phyloP scores from a whole-genome alignment of 1,140 invertebrate species.

The Ips nitidus region DNA sequence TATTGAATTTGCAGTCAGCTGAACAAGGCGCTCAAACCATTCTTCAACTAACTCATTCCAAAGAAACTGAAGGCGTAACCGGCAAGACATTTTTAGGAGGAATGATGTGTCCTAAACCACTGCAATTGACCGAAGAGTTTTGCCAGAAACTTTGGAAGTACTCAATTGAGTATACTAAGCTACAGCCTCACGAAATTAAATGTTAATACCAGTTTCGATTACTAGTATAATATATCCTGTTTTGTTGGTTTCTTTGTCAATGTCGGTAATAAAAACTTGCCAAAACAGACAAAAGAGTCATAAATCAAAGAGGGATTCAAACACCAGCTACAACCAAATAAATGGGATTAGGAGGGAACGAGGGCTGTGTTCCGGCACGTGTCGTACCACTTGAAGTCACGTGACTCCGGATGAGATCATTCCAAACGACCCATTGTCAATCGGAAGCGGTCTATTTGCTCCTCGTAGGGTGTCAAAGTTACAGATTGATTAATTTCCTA shows the following conservation, averaged over 20 bases:
- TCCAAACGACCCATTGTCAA: slow-evolving; percentile 10
- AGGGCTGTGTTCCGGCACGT: slow-evolving; percentile 14
- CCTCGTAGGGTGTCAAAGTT: slow-evolving; percentile 2
- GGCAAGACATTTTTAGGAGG: slow-evolving; percentile 34
- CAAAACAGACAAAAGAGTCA: slow-evolving; percentile 17
- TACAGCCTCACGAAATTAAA: slow-evolving; percentile 18
- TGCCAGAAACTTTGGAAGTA: slow-evolving; percentile 27
- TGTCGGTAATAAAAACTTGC: neutral
- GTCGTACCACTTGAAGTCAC: slow-evolving; percentile 20
- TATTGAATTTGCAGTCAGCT: slow-evolving; percentile 18
- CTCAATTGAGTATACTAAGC: slow-evolving; percentile 10
- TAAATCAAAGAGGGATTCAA: slow-evolving; percentile 15
- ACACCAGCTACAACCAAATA: slow-evolving; percentile 4
- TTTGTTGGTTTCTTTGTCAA: neutral
- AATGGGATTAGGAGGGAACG: slow-evolving; percentile 13
- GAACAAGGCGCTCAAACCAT: slow-evolving; percentile 36
- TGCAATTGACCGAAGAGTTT: slow-evolving; percentile 16
- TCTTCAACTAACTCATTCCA: slow-evolving; percentile 23
- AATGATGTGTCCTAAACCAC: slow-evolving; percentile 14
- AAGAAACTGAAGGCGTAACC: slow-evolving; percentile 30
- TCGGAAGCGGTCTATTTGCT: slow-evolving; percentile 9
- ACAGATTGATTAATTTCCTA: slow-evolving; percentile 11
- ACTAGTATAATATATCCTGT: no score
- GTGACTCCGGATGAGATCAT: slow-evolving; percentile 23
- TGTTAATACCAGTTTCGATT: neutral